These are phyloP conservation scores for Xiphophorus maculatus DNA, from an alignment of 2,113 vertebrate genomes.

Conservation along the genomic window DNA sequence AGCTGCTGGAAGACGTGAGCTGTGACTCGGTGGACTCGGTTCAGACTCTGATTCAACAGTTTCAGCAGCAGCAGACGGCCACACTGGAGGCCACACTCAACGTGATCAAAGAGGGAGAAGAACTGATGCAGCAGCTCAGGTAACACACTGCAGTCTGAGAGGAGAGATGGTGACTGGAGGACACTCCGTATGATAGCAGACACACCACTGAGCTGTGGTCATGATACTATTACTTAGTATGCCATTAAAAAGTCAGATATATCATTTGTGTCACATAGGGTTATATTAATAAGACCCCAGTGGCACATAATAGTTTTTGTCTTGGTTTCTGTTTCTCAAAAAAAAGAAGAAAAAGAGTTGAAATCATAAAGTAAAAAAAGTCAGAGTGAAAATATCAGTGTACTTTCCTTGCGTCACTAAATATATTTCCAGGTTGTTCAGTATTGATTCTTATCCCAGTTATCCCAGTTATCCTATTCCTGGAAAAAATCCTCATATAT, in stretches of 20 bases:
- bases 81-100: slow-evolving; percentile 96
- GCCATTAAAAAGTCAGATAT: neutral
- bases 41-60: slow-evolving; percentile 97
- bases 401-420: too few species aligned
- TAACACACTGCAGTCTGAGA: slow-evolving; percentile 55
- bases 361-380: neutral
- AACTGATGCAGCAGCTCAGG: slow-evolving; percentile 98
- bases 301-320: neutral
- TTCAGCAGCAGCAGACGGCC: slow-evolving; percentile 96
- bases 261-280: neutral
- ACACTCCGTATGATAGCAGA: neutral
- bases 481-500: neutral
- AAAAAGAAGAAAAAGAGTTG: neutral
- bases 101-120: slow-evolving; percentile 98
- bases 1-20: slow-evolving; percentile 94
- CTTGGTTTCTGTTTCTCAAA: neutral
- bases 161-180: too few species aligned
- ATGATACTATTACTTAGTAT: neutral
- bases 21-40: slow-evolving; percentile 96
- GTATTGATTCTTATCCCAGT: neutral
- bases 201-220: neutral
- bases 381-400: too few species aligned
- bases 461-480: neutral
- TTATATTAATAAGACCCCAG: too few species aligned
- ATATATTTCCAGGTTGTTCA: neutral